A percentile compares a stretch with the other conserved stretches of the same genome.
Evolutionary conservation across 2,113 vertebrate species (phyloP).

Genomic region (Otolemur garnettii): DNA sequence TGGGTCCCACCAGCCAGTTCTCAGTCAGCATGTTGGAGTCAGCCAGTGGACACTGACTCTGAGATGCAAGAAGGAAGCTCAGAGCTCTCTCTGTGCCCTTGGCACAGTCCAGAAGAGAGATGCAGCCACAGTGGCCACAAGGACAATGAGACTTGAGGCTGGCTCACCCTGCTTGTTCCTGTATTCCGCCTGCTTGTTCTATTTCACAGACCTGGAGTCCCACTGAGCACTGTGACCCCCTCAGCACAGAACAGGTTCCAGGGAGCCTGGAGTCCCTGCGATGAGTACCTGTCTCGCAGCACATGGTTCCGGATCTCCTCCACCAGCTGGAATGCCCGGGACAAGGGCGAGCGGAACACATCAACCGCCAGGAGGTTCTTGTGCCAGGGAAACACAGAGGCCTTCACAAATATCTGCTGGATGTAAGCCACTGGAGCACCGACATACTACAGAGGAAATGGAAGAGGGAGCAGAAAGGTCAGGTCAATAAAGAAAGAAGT

Average conservation of each 20-base stretch:
- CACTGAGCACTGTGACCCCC: rapidly evolving
- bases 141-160: not conserved
- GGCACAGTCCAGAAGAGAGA: not conserved
- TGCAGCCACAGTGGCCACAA: not conserved
- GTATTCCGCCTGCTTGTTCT: rapidly evolving
- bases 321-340: conserved; percentile 94
- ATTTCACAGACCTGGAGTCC: not conserved
- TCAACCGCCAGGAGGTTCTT: conserved; percentile 95
- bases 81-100: not conserved
- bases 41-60: not conserved
- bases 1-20: rapidly evolving
- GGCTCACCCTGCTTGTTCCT: not conserved
- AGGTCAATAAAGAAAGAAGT: not conserved
- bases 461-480: not conserved
- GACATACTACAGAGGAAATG: conserved; percentile 88
- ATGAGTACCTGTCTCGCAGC: conserved; percentile 92
- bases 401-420: conserved; percentile 98
- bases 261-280: not conserved
- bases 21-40: not conserved
- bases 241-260: rapidly evolving
- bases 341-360: conserved; percentile 95
- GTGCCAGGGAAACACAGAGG: conserved; percentile 97
- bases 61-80: not conserved
- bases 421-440: conserved; percentile 97
- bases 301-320: conserved; percentile 97